These are phyloP conservation scores for Zaprionus lineosus DNA, from an alignment of 2,888 invertebrate species.

Conservation along the genomic window DNA sequence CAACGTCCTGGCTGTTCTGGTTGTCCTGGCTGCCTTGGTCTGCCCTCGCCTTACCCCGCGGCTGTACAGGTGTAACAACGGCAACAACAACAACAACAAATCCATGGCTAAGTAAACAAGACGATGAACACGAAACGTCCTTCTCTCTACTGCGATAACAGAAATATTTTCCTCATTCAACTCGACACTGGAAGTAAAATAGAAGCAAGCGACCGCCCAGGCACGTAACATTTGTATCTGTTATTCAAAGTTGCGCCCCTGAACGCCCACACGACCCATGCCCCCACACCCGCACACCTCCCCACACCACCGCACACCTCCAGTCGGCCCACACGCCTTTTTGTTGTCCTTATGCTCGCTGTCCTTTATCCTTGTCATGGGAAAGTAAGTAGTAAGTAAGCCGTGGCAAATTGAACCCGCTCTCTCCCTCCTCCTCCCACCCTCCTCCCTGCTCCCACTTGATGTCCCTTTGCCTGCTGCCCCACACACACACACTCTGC, in stretches of 20 bases:
- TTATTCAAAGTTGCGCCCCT: conserved; percentile 72
- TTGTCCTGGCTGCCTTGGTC: too few relatives aligned
- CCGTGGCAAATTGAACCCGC: conserved; percentile 49
- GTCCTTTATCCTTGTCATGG: conserved; percentile 25
- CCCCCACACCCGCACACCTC: not conserved
- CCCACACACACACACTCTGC: too few relatives aligned
- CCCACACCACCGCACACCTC: too few relatives aligned
- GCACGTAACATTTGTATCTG: conserved; percentile 75
- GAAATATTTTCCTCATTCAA: conserved; percentile 70
- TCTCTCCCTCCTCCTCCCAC: not conserved
- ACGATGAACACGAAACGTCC: conserved; percentile 72
- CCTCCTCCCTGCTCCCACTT: not conserved
- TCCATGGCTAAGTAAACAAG: conserved; percentile 63
- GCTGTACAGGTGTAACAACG: conserved; percentile 43
- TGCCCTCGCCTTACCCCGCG: too few relatives aligned
- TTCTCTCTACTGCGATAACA: conserved; percentile 71
- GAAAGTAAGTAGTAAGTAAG: conserved; percentile 39
- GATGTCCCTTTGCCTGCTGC: too few relatives aligned
- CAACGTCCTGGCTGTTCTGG: too few relatives aligned
- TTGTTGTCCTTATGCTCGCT: conserved; percentile 21
- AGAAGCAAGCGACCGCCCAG: conserved; percentile 31
- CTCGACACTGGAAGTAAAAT: conserved; percentile 50
- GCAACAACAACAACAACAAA: conserved; percentile 22
- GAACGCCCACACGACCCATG: conserved; percentile 6
- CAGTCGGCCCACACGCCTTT: not conserved